Evolutionary conservation across 2,113 vertebrate genomes (phyloP), one percentile per base, ranked within the genome.

Genomic region (Genyomyrus donnyi): DNA sequence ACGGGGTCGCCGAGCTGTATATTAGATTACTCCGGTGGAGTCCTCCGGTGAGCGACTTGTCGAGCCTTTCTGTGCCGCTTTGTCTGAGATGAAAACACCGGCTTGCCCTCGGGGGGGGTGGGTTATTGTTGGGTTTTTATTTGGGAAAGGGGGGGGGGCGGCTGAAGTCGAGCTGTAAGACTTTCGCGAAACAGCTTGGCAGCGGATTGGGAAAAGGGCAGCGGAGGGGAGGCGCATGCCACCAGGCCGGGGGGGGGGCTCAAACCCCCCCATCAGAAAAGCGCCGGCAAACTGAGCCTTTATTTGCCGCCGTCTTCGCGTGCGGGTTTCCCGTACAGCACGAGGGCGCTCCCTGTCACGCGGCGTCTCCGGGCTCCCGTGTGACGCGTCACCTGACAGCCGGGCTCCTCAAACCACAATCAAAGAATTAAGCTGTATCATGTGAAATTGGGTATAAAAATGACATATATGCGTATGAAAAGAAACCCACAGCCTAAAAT

Each of bases 161-260:
- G 91, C 88, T 88, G 46, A 77, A 53, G 90, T 56, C 91, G 93
- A 93, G 95, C 95, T 94, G 91, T 93, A 92, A 94, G 94, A 95
- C 94, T 95, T 96, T 94, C 93, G 94, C 93, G 94, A 93, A 90
- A 93, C 91, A 91, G 93, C 90, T 94, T 95, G 95, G 96, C 95
- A 95, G 94, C 91, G 92, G 70, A 87, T 88, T 58, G 93, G 93
- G 92, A 94, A 92, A 84, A 90, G 90, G 92, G 49, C 39, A 80
- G 90, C 31, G 56, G 77, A 9, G 31, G 52, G 70, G 52, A 88
- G 77, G 86, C 13, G 87, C 8, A 27, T 6, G 49, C 48, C 45
- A 24, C 45, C 21, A 62, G 52, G 50, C 31, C 15, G 35, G 39
- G 39, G 90, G 91, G n/a, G 88, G 88, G 93, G 86, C 1, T 31